These are phyloP conservation scores for Theristicus caerulescens DNA, from an alignment of 2,113 vertebrate species.

Conservation along the genomic window DNA sequence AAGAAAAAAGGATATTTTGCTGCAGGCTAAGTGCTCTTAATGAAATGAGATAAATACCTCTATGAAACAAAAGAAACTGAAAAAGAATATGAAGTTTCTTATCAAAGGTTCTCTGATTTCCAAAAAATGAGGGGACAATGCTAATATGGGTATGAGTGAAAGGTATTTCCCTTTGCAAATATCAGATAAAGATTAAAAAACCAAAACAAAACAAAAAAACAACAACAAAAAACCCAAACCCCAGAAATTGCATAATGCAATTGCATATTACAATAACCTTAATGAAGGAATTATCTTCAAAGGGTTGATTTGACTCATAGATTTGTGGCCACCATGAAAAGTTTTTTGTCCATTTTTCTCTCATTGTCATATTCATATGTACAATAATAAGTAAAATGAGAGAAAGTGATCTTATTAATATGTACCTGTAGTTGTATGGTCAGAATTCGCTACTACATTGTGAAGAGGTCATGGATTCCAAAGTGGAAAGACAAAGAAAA, in stretches of 20 bases:
- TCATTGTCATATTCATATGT: background rate
- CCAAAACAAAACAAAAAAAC: too few species aligned
- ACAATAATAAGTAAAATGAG: background rate
- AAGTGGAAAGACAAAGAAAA: background rate
- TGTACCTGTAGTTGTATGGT: background rate
- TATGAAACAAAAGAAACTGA: background rate
- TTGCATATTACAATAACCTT: background rate
- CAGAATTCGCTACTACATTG: background rate
- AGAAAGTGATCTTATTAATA: background rate
- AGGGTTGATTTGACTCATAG: background rate
- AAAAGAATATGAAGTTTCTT: background rate
- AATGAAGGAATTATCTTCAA: background rate
- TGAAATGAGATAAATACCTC: background rate
- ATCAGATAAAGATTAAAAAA: background rate
- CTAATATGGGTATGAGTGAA: background rate
- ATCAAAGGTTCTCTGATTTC: background rate
- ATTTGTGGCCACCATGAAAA: background rate
- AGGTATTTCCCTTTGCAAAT: background rate
- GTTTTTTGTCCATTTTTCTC: background rate
- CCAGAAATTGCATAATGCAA: background rate
- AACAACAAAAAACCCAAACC: fast-evolving
- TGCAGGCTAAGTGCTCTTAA: background rate
- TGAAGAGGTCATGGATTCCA: background rate
- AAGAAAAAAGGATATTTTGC: background rate
- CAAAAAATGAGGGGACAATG: background rate